A percentile compares a stretch with the other conserved stretches of the same genome.
Conservation (phyloP, 30 jellyfish, hydroid and myxozoan genomes). For the Pseudorhiza aurosa region DNA sequence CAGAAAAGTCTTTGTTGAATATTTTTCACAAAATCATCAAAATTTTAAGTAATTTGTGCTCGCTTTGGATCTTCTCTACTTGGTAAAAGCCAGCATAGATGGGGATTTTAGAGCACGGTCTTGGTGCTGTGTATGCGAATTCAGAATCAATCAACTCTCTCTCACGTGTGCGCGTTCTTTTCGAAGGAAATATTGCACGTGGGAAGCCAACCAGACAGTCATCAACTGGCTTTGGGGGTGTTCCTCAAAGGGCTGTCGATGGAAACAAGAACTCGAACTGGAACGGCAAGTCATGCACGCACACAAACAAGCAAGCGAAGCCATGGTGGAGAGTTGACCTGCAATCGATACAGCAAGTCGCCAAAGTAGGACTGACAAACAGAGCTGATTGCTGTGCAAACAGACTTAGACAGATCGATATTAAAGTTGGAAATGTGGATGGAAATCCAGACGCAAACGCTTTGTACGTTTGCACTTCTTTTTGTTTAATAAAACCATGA, state of each 20-base stretch:
- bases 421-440: slow-evolving; percentile 46
- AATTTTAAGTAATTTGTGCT: too few relatives aligned
- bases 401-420: slow-evolving; percentile 29
- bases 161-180: too few relatives aligned
- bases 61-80: too few relatives aligned
- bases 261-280: slow-evolving; percentile 39
- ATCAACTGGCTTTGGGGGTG: slow-evolving; percentile 36
- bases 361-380: slow-evolving; percentile 16
- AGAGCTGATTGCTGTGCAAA: slow-evolving; percentile 46
- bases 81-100: too few relatives aligned
- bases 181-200: slow-evolving; percentile 62
- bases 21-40: too few relatives aligned
- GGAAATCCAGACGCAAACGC: slow-evolving; percentile 13
- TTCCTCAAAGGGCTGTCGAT: slow-evolving; percentile 52
- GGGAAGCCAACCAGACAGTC: slow-evolving; percentile 62
- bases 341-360: slow-evolving; percentile 12
- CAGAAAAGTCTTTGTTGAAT: too few relatives aligned
- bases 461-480: slow-evolving; percentile 11
- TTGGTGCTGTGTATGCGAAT: too few relatives aligned
- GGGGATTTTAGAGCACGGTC: too few relatives aligned
- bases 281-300: slow-evolving; percentile 40
- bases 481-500: too few relatives aligned
- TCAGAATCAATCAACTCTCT: too few relatives aligned
- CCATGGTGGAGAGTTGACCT: slow-evolving; percentile 77
- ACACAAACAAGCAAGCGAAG: slow-evolving; percentile 23